Base-by-base conservation (phyloP, 2,888 invertebrate genomes). In the Ophioninae sp. region DNA sequence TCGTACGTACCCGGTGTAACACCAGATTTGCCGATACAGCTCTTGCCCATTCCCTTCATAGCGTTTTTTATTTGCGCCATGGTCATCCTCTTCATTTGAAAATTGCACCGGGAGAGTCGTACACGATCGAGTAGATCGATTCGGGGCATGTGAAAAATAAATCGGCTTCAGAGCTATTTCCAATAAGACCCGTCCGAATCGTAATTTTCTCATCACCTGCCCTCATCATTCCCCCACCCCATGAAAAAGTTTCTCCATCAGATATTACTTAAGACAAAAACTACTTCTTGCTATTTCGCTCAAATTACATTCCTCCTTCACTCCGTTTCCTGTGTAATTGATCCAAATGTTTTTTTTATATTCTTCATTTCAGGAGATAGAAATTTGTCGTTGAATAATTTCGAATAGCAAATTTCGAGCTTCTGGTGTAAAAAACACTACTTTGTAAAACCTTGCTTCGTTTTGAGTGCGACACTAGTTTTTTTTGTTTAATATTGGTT, bases 11-110 rank as follows among this genome's bases (percentile, higher is more conserved):
- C 95, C 87, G 94, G 93, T 59, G 93, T 92, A 22, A 93, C 94
- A 87, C 95, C 94, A 78, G 93, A 94, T 92, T 96, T 96, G 2
- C 95, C 94, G 75, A 94, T 93, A 87, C 96, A 96, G 0, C 94
- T 92, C 89, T 96, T 96, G 69, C 95, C 93, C 93, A 96, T 94
- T 89, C 95, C 93, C 91, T 95, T 95, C 2, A 94, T 94, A 0
- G 95, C 94, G n/a, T 94, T 94, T 88, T 89, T 94, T 87, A 96
- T 93, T 91, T 96, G 96, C 64, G 95, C 95, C 92, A 94, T 6
- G 6, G 82, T 83, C 85, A 91, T 84, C 81, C 85, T 84, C 88
- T 88, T 75, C 22, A 37, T 69, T 80, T 64, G 20, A 30, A 44
- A 72, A 6, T 44, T 61, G 59, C 61, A 17, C 7, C 41, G 22